Percentiles rank a stretch among this genome's conserved stretches.
Evolutionary conservation across 2,888 invertebrate species (phyloP).

Genomic region (Seira ritae): DNA sequence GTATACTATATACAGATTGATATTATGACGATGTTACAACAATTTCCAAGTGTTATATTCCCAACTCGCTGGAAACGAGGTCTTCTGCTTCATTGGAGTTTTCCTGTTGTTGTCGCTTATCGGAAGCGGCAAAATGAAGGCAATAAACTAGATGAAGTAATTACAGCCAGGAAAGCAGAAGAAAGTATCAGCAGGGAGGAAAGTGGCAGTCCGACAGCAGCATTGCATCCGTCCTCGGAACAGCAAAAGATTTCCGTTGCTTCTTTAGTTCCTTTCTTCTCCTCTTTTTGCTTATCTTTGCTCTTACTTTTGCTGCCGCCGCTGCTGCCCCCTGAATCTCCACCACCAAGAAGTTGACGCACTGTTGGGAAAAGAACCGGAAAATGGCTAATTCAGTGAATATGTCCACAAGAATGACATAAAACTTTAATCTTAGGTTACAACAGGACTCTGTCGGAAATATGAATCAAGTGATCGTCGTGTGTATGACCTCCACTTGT

Average conservation of each 20-base stretch:
- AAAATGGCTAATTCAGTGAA: not conserved
- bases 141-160: slow-evolving; percentile 2
- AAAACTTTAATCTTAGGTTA: no score
- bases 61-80: no score
- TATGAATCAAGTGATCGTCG: no score
- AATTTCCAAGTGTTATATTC: no score
- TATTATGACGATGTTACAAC: no score
- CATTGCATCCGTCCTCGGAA: slow-evolving; percentile 57
- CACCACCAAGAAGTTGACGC: slow-evolving; percentile 57
- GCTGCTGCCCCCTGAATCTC: slow-evolving; percentile 38
- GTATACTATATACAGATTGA: no score
- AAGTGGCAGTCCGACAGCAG: slow-evolving; percentile 18
- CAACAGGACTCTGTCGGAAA: no score
- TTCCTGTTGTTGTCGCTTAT: no score
- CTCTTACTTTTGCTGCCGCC: slow-evolving; percentile 38
- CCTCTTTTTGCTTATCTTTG: slow-evolving; percentile 46
- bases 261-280: slow-evolving; percentile 45
- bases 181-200: slow-evolving; percentile 40
- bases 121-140: no score
- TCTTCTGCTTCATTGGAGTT: no score
- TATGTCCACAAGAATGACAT: no score
- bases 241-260: slow-evolving; percentile 51
- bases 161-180: slow-evolving; percentile 17
- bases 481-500: no score
- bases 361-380: slow-evolving; percentile 28